Conservation (phyloP, 2,797 vertebrate genomes). For the Artibeus lituratus region DNA sequence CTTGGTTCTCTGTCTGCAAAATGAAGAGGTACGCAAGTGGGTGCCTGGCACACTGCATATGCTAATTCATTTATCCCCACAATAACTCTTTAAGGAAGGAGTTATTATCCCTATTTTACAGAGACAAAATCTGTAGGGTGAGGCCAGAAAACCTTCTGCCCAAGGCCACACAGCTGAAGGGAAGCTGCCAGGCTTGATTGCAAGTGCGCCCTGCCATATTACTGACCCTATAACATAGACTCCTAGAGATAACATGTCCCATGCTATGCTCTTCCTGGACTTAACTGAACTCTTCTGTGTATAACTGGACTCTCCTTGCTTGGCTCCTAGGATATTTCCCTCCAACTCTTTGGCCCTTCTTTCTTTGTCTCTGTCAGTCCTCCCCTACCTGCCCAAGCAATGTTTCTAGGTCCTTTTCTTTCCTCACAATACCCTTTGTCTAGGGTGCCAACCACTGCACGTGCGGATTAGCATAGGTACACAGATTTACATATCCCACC, state of each 20-base stretch:
- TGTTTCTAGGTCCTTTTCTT: conserved; percentile 28
- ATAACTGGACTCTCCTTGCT: neutral
- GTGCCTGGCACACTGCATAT: neutral
- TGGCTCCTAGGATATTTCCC: neutral
- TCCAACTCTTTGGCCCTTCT: neutral
- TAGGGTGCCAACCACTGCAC: neutral
- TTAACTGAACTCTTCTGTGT: neutral
- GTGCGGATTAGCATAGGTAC: neutral
- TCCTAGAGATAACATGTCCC: neutral
- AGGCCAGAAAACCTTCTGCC: neutral
- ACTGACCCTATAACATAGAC: neutral
- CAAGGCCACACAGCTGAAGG: neutral
- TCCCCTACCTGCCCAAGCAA: neutral
- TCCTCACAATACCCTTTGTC: neutral
- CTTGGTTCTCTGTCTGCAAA: neutral
- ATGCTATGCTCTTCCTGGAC: neutral
- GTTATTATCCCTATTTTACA: neutral
- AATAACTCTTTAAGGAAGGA: neutral
- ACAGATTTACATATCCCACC: neutral
- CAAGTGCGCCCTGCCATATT: neutral
- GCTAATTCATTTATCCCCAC: neutral
- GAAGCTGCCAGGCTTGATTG: neutral
- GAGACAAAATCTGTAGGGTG: neutral
- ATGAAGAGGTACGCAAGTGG: neutral
- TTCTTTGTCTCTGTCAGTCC: neutral